These are phyloP conservation scores for Temnothorax ravouxi DNA, from an alignment of 2,888 invertebrate genomes.

Conservation along the genomic window DNA sequence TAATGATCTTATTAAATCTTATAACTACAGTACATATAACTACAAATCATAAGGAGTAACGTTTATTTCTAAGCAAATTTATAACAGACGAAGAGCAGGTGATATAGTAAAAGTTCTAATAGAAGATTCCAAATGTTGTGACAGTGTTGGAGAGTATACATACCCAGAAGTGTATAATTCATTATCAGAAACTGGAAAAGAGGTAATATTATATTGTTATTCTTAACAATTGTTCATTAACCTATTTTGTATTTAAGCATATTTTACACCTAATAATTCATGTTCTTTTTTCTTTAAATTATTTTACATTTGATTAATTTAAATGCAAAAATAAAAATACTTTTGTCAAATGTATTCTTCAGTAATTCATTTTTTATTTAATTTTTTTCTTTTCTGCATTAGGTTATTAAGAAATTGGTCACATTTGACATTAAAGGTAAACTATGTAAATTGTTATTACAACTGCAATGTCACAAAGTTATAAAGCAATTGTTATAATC, in stretches of 20 bases:
- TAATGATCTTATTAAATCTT: not conserved
- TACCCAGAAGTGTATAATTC: not conserved
- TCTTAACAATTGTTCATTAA: not conserved
- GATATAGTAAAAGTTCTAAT: not conserved
- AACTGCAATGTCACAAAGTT: not conserved
- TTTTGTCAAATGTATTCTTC: not conserved
- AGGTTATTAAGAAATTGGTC: slow-evolving; percentile 25
- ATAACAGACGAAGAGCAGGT: not conserved
- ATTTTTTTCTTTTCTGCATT: not conserved
- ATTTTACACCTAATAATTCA: not conserved
- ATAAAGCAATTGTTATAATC: not conserved
- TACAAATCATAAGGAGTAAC: not conserved
- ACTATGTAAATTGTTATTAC: slow-evolving; percentile 25
- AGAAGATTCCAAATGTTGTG: not conserved
- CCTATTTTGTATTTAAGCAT: not conserved
- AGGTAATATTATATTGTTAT: not conserved
- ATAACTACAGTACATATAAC: not conserved
- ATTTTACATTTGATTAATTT: not conserved
- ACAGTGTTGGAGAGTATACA: not conserved
- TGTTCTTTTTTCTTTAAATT: not conserved
- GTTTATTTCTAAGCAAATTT: not conserved
- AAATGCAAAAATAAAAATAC: slow-evolving; percentile 7
- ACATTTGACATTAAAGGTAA: slow-evolving; percentile 57
- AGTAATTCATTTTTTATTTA: not conserved
- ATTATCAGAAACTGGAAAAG: not conserved